phyloP scores from a whole-genome alignment of 2,113 vertebrate genomes.

The Perca fluviatilis region DNA sequence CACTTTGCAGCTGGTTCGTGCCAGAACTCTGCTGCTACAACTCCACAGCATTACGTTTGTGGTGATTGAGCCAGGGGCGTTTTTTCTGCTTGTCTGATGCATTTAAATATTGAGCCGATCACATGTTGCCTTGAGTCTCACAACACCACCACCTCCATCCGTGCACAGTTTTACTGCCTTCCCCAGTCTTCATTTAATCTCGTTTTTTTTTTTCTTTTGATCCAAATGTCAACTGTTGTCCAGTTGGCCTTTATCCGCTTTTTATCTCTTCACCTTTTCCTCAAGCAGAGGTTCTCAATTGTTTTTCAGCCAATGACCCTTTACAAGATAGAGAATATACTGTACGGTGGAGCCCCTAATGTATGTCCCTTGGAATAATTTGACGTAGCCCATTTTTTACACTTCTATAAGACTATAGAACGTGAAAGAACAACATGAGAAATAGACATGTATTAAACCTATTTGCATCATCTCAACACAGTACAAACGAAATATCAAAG shows the following conservation, averaged over 20 bases:
- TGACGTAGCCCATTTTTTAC: too few species aligned
- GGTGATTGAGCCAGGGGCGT: slow-evolving; percentile 14
- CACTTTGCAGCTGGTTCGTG: slow-evolving; percentile 44
- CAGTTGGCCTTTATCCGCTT: slow-evolving; percentile 17
- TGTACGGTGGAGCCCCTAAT: too few species aligned
- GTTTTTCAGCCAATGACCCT: too few species aligned
- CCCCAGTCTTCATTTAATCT: not conserved
- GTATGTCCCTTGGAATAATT: too few species aligned
- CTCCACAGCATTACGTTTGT: not conserved
- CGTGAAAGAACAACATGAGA: too few species aligned
- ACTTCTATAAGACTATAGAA: too few species aligned
- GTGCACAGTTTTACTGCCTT: not conserved
- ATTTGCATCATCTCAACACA: too few species aligned
- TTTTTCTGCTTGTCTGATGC: slow-evolving; percentile 67
- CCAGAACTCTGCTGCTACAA: slow-evolving; percentile 27
- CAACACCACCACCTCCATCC: not conserved
- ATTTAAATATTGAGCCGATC: slow-evolving; percentile 64
- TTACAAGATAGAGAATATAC: too few species aligned
- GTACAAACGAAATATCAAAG: too few species aligned
- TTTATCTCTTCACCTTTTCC: not conserved
- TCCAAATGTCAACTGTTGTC: slow-evolving; percentile 39
- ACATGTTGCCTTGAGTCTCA: slow-evolving; percentile 37
- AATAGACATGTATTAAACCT: too few species aligned
- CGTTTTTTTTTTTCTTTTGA: slow-evolving; percentile 15
- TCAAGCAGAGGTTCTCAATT: too few species aligned